phyloP scores from a whole-genome alignment of 2,113 vertebrate genomes.

The Muntiacus reevesi region DNA sequence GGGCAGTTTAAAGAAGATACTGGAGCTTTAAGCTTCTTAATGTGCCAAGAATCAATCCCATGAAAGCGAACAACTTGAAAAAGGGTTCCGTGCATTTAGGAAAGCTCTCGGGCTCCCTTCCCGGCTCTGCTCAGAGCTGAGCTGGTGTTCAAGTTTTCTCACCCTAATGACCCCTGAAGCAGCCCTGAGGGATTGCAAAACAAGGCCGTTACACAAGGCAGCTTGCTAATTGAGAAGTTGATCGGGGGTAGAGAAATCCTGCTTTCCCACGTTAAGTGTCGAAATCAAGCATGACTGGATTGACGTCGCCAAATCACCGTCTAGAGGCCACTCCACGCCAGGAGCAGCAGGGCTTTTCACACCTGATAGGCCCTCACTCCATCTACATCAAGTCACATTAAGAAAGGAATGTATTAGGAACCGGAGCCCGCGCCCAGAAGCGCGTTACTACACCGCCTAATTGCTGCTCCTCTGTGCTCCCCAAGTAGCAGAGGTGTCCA shows the following conservation, averaged over 20 bases:
- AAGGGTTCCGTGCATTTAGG: conserved; percentile 73
- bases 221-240: conserved; percentile 91
- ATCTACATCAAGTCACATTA: conserved; percentile 87
- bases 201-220: conserved; percentile 88
- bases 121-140: not conserved
- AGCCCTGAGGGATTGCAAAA: conserved; percentile 79
- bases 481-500: not conserved
- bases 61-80: conserved; percentile 82
- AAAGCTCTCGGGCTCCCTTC: conserved; percentile 59
- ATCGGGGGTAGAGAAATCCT: conserved; percentile 84
- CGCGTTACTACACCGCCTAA: conserved; percentile 67
- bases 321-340: conserved; percentile 85
- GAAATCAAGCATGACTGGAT: conserved; percentile 88
- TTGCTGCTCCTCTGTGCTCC: conserved; percentile 61
- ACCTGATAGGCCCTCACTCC: conserved; percentile 82
- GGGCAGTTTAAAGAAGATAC: conserved; percentile 82
- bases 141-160: conserved; percentile 75
- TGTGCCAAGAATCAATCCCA: conserved; percentile 81
- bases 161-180: conserved; percentile 79
- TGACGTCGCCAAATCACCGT: conserved; percentile 88
- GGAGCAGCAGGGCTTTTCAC: conserved; percentile 84
- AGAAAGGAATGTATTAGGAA: conserved; percentile 79
- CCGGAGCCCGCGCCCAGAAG: conserved; percentile 50
- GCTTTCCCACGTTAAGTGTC: conserved; percentile 80
- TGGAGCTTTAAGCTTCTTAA: conserved; percentile 81